Base-by-base conservation (phyloP, 2,888 invertebrate species). In the Meteorus colon region DNA sequence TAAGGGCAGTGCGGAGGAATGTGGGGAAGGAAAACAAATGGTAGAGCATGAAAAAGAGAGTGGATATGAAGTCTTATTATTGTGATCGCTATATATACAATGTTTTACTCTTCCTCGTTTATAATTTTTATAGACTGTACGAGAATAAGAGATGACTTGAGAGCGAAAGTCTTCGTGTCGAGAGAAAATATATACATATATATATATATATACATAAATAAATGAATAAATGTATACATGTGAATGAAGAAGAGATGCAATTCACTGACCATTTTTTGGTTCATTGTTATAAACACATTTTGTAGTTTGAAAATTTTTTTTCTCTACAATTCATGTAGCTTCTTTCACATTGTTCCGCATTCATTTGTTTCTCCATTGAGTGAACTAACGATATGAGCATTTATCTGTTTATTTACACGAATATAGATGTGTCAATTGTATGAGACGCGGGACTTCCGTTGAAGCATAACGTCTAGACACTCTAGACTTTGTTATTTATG, bases 91-190 rank as follows among this genome's bases (percentile, higher is more conserved):
- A 41, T 41, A 45, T 41, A 66, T 41, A 41, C 27, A 66, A 24
- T 19, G 14, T 63, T 34, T 14, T 66, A 66, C 66, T 66, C 41
- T 66, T 66, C 66, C 66, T 66, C 37, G 37, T 41, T 66, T 41
- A 24, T 66, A 41, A 66, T 66, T 55, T 55, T 55, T 55, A 55
- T 55, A 55, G 19, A 55, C 19, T 55, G 19, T 6, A 8, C 55
- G n/a, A 55, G 19, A 55, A 55, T 55, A 19, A 55, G 55, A 55
- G 55, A 55, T 19, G 24, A 55, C 55, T 55, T 8, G 55, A 55
- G 55, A 55, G 55, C 55, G 55, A 55, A 55, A 55, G 55, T 55
- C 55, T 55, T 55, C n/a, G 19, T 19, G n/a, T 19, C 19, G 6
- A 55, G 19, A 8, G 8, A 19, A 19, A 55, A 55, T 19, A 55